These are phyloP conservation scores for Mamestra configurata DNA, from an alignment of 1,140 invertebrate species.

Conservation along the genomic window DNA sequence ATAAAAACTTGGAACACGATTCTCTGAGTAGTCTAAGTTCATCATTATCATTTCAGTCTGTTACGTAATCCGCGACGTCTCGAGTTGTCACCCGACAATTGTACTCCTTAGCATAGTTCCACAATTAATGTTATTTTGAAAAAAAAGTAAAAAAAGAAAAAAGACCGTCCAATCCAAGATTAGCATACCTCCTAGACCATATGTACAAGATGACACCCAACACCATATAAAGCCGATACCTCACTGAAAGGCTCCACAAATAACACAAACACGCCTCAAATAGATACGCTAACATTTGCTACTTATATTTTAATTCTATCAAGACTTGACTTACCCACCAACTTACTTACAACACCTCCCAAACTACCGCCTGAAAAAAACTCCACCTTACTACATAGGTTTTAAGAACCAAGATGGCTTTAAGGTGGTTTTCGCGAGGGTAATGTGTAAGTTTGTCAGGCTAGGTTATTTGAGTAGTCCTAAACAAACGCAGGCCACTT, in stretches of 20 bases:
- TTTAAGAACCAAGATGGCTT: neutral
- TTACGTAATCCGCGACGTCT: too few species aligned
- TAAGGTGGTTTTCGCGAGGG: neutral
- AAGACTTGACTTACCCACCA: conserved; percentile 47
- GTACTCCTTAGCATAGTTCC: too few species aligned
- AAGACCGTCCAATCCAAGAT: neutral
- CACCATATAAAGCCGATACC: conserved; percentile 19
- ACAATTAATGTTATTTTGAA: too few species aligned
- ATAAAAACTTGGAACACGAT: too few species aligned
- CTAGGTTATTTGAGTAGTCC: conserved; percentile 63
- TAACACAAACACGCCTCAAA: conserved; percentile 45
- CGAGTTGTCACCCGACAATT: too few species aligned
- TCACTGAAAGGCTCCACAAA: conserved; percentile 48
- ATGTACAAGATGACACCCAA: conserved; percentile 14
- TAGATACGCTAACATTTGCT: conserved; percentile 46
- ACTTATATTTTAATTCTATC: conserved; percentile 56
- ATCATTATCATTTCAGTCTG: too few species aligned
- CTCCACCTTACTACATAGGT: neutral
- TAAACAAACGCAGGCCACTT: conserved; percentile 66
- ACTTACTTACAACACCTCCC: neutral
- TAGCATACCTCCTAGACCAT: neutral
- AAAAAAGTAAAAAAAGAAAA: too few species aligned
- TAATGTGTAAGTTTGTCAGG: conserved; percentile 11
- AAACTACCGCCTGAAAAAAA: neutral
- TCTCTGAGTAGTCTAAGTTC: too few species aligned